Evolutionary conservation across 2,113 vertebrate species (phyloP).

Genomic region (Melanerpes formicivorus): DNA sequence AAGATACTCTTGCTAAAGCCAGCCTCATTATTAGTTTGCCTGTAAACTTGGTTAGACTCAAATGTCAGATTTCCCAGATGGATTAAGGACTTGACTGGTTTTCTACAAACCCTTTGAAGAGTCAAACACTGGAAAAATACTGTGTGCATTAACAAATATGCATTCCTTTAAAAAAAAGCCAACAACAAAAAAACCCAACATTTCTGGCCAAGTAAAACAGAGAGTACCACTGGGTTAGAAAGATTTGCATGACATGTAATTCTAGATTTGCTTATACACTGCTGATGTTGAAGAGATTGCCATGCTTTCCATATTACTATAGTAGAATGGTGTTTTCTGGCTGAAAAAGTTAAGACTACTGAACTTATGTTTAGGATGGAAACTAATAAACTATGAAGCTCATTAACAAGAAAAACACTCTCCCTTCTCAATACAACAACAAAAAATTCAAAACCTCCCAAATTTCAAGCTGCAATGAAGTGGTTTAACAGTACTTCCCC

Average conservation of each 20-base stretch:
- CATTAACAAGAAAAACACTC: neutral
- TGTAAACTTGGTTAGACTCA: neutral
- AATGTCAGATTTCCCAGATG: neutral
- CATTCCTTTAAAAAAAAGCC: neutral
- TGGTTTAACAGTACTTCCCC: neutral
- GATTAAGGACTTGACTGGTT: neutral
- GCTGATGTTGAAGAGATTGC: neutral
- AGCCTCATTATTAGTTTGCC: neutral
- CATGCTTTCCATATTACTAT: neutral
- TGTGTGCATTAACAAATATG: neutral
- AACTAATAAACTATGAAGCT: neutral
- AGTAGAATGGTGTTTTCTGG: neutral
- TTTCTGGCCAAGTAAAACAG: neutral
- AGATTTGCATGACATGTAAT: neutral
- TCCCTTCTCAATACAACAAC: no score
- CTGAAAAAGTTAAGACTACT: neutral
- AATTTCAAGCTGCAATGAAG: neutral
- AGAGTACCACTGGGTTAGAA: neutral
- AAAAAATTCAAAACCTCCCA: no score
- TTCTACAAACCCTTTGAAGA: neutral
- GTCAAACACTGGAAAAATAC: neutral
- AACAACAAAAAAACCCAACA: neutral
- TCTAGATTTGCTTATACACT: neutral
- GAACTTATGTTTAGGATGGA: neutral
- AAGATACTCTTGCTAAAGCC: conserved; percentile 5